Base-by-base conservation (phyloP, 1,140 invertebrate species). In the Leptestheria dahalacensis region DNA sequence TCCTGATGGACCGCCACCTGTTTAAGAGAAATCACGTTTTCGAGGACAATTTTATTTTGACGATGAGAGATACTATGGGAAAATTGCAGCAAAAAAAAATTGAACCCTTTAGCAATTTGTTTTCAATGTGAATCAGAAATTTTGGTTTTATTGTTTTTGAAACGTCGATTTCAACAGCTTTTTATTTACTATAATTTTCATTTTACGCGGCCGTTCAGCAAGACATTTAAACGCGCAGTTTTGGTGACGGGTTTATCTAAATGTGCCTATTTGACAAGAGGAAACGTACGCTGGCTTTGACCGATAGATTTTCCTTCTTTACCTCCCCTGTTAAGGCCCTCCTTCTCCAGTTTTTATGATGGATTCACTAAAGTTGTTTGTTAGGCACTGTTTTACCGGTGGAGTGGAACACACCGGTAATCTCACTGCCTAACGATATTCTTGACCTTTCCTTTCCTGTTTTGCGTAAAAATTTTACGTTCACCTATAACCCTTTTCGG, bases 1-100 rank as follows among this genome's bases (percentile, higher is more conserved):
- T 72, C 83, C 85, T 24, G 82, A 93, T 67, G 91, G 91, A 60
- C 89, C 89, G 25, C 91, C 91, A 48, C 91, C 91, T 23, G 78
- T 88, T 12, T 93, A 83, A 75, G 55, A 29, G 41, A 57, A 51
- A 52, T 12, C 50, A 20, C 50, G 50, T 26, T 26, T 52, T 52
- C 20, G 20, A 23, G 2, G 18, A 52, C n/a, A 23, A 3, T 50
- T 50, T 49, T 9, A 23, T 12, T 23, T n/a, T 20, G 6, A 9
- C n/a, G n/a, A n/a, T n/a, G n/a, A n/a, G n/a, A n/a, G n/a, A n/a
- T n/a, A n/a, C n/a, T n/a, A n/a, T n/a, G n/a, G n/a, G n/a, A n/a
- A n/a, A n/a, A n/a, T n/a, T n/a, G n/a, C n/a, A n/a, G n/a, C n/a
- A n/a, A n/a, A n/a, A n/a, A n/a, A n/a, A n/a, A n/a, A n/a, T n/a